Evolutionary conservation across 2,888 invertebrate species (phyloP).

Genomic region (Tryphoninae sp.): DNA sequence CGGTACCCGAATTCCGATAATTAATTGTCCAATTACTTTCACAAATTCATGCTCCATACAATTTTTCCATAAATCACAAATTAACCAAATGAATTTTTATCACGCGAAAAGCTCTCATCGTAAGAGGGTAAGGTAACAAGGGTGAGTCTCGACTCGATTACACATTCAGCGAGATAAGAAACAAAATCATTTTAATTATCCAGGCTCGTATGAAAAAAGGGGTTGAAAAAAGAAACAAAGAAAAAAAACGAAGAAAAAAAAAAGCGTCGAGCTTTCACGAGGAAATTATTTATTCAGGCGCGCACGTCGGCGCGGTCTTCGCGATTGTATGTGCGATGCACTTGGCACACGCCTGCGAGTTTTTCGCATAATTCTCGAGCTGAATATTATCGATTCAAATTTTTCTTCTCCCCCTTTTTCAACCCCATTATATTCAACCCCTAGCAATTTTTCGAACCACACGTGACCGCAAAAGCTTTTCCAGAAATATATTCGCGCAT

Average conservation of each 20-base stretch:
- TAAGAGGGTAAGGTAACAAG: too few species aligned
- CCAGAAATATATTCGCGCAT: constrained; percentile 11
- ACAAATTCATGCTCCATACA: too few species aligned
- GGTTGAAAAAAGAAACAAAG: background rate
- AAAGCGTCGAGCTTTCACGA: constrained; percentile 22
- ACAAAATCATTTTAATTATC: background rate
- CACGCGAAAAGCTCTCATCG: too few species aligned
- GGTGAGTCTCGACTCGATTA: too few species aligned
- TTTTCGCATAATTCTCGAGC: constrained; percentile 8
- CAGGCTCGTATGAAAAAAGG: background rate
- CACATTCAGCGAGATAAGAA: background rate
- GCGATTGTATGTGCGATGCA: constrained; percentile 1
- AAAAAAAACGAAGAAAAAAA: background rate
- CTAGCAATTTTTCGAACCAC: background rate
- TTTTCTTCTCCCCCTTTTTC: constrained; percentile 7
- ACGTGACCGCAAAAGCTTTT: constrained; percentile 8
- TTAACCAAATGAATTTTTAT: too few species aligned
- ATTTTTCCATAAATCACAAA: too few species aligned
- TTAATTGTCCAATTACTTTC: too few species aligned
- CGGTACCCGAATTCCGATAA: too few species aligned
- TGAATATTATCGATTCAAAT: constrained; percentile 39
- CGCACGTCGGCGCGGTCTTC: background rate
- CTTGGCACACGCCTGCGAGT: constrained; percentile 5
- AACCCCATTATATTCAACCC: constrained; percentile 1
- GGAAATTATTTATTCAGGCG: constrained; percentile 32